Conservation (phyloP, 2,113 vertebrate species). For the Macquaria ambigua region DNA sequence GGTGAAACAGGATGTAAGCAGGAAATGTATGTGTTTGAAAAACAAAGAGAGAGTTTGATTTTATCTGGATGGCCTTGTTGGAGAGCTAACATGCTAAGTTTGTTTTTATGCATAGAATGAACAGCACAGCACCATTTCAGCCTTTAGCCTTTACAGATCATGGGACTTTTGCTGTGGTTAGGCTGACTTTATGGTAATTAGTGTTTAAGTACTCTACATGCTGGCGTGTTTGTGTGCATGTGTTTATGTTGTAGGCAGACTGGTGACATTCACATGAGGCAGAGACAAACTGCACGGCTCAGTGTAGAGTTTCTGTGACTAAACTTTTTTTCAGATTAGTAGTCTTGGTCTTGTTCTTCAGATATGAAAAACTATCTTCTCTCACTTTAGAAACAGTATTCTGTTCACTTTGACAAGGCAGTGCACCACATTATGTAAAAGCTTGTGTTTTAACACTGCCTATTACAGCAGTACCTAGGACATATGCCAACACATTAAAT, state of each 20-base stretch:
- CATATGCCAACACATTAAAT: neutral
- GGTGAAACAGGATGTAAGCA: conserved; percentile 77
- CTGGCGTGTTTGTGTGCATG: neutral
- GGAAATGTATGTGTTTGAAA: conserved; percentile 72
- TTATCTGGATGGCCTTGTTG: conserved; percentile 6
- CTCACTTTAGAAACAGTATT: neutral
- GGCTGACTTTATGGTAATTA: neutral
- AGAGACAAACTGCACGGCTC: neutral
- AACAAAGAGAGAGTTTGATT: conserved; percentile 57
- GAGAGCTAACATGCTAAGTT: conserved; percentile 18
- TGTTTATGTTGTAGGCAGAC: conserved; percentile 10
- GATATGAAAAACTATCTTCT: neutral
- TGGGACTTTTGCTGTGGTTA: conserved; percentile 26
- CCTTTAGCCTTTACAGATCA: conserved; percentile 16
- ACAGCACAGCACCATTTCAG: neutral
- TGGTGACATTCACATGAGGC: conserved; percentile 24
- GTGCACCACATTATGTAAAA: neutral
- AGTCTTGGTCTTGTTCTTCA: neutral
- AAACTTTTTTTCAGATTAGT: neutral
- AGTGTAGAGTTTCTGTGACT: neutral
- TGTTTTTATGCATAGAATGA: conserved; percentile 12
- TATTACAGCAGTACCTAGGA: neutral
- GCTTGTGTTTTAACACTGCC: neutral
- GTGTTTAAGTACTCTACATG: neutral
- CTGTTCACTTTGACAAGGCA: neutral